Evolutionary conservation across 2,888 invertebrate species (phyloP).

Genomic region (Ditylenchus weischeri): DNA sequence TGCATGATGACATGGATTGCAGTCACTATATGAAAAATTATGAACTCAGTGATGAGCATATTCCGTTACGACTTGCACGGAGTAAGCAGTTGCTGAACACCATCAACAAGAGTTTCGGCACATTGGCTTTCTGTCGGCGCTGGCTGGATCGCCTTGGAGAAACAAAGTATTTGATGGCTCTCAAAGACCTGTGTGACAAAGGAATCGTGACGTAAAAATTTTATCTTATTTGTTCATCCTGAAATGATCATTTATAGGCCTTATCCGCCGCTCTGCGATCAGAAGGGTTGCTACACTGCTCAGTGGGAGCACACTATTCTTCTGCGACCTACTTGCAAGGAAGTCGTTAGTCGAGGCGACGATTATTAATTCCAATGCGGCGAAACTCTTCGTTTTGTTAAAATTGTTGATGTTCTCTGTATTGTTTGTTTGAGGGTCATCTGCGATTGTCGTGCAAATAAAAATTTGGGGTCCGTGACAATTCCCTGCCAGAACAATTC

Average conservation of each 20-base stretch:
- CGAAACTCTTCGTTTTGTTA: not conserved
- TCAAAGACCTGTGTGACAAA: constrained; percentile 96
- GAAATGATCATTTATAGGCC: constrained; percentile 76
- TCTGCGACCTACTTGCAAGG: constrained; percentile 94
- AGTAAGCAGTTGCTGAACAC: constrained; percentile 85
- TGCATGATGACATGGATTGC: constrained; percentile 98
- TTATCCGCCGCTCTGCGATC: constrained; percentile 95
- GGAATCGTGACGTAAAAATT: constrained; percentile 61
- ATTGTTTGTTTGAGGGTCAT: too few relatives aligned
- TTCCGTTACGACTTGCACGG: constrained; percentile 79
- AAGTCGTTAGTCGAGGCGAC: constrained; percentile 90
- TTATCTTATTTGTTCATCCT: too few relatives aligned
- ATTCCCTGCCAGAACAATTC: too few relatives aligned
- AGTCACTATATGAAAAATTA: constrained; percentile 99
- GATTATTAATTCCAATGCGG: constrained; percentile 71
- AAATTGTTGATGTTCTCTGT: not conserved
- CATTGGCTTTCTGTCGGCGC: constrained; percentile 94
- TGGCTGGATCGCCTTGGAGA: constrained; percentile 97
- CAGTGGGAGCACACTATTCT: constrained; percentile 98
- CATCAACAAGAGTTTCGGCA: constrained; percentile 94
- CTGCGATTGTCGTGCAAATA: too few relatives aligned
- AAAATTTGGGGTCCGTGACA: too few relatives aligned
- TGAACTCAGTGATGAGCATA: constrained; percentile 73
- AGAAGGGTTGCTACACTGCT: constrained; percentile 95
- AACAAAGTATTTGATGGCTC: constrained; percentile 92